Conservation (phyloP, 2,888 invertebrate genomes). For the Synanthedon formicaeformis region DNA sequence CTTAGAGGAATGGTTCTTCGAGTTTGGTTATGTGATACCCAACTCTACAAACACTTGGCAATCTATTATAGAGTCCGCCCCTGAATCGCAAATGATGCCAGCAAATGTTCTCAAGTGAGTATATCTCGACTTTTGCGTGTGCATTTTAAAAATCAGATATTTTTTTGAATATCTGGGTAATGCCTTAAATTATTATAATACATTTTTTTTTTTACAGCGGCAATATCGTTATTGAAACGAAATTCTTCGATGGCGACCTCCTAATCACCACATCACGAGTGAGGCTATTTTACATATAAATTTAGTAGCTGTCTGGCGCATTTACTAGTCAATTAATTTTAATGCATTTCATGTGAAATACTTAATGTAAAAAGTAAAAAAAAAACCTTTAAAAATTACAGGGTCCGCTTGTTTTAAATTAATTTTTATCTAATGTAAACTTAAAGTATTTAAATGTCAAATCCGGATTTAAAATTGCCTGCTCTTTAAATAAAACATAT, state of each 20-base stretch:
- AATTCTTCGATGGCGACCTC: slow-evolving; percentile 94
- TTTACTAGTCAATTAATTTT: slow-evolving; percentile 34
- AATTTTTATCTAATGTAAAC: background rate
- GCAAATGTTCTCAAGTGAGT: slow-evolving; percentile 93
- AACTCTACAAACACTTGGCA: slow-evolving; percentile 99
- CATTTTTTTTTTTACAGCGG: slow-evolving; percentile 75
- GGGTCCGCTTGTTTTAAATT: slow-evolving; percentile 2
- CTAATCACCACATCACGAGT: slow-evolving; percentile 95
- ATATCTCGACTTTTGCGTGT: background rate
- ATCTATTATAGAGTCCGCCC: slow-evolving; percentile 97
- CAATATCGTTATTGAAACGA: slow-evolving; percentile 96
- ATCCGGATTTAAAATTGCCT: too few relatives aligned
- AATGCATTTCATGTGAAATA: slow-evolving; percentile 8
- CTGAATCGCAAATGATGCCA: slow-evolving; percentile 99
- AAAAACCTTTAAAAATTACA: background rate
- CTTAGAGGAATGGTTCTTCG: slow-evolving; percentile 99
- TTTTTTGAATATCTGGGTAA: background rate
- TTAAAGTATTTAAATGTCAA: background rate
- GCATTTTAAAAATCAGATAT: background rate
- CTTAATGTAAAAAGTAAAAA: background rate
- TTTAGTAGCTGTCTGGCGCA: slow-evolving; percentile 7
- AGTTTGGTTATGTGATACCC: slow-evolving; percentile 98
- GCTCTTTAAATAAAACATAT: too few relatives aligned
- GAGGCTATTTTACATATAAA: slow-evolving; percentile 92
- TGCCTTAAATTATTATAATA: too few relatives aligned